phyloP scores from a whole-genome alignment of 2,797 vertebrate genomes.

The Mormyrus hasselquistii region DNA sequence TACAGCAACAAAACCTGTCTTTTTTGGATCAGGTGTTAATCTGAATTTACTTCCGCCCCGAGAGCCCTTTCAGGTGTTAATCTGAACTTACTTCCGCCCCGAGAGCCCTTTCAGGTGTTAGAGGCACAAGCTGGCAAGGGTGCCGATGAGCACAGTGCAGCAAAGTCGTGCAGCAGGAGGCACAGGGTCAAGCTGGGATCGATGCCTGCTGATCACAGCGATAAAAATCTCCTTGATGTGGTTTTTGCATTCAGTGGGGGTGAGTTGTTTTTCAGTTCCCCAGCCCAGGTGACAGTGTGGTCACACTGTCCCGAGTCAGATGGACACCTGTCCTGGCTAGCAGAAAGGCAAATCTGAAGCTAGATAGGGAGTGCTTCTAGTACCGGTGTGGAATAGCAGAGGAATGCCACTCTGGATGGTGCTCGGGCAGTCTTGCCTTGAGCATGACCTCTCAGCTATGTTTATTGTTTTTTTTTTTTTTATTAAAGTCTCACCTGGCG shows the following conservation, averaged over 20 bases:
- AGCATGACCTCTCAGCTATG: not conserved
- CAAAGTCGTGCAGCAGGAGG: not conserved
- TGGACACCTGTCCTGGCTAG: not conserved
- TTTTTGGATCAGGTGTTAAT: not conserved
- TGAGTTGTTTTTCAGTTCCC: not conserved
- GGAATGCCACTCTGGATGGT: not conserved
- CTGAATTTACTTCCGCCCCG: not conserved
- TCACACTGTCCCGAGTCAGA: not conserved
- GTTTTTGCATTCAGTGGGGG: not conserved
- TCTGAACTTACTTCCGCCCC: not conserved
- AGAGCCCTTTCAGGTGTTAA: not conserved
- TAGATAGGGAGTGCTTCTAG: not conserved
- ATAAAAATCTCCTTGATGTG: not conserved
- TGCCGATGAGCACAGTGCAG: not conserved
- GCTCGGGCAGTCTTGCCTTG: not conserved
- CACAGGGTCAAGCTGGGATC: not conserved
- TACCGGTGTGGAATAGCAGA: not conserved
- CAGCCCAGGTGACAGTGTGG: not conserved
- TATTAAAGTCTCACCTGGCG: slow-evolving; percentile 70
- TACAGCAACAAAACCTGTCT: not conserved
- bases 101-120: not conserved
- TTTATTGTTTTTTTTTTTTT: slow-evolving; percentile 28
- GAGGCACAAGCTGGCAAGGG: not conserved
- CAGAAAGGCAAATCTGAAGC: not conserved
- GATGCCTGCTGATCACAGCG: not conserved